Evolutionary conservation across 2,888 invertebrate genomes (phyloP).

Genomic region (Argynnis bischoffii): DNA sequence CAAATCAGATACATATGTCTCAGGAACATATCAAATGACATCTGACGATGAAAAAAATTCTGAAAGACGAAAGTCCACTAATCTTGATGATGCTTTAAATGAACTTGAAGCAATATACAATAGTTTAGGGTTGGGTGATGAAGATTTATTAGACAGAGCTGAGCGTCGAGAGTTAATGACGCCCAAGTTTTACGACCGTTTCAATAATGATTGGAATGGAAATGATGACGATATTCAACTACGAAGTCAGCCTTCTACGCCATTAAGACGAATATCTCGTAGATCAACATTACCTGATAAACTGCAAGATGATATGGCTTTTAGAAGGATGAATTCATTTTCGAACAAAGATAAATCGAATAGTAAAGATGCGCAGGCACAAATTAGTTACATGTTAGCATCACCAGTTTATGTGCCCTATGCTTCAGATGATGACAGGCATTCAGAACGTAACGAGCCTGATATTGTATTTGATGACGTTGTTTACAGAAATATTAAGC

Average conservation of each 20-base stretch:
- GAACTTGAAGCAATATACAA: constrained; percentile 96
- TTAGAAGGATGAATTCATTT: constrained; percentile 85
- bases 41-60: constrained; percentile 77
- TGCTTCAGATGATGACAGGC: constrained; percentile 74
- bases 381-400: constrained; percentile 86
- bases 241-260: constrained; percentile 75
- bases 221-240: constrained; percentile 74
- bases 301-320: constrained; percentile 91
- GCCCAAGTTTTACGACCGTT: constrained; percentile 73
- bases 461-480: constrained; percentile 93
- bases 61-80: constrained; percentile 86
- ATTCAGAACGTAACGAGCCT: constrained; percentile 87
- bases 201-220: constrained; percentile 76
- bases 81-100: constrained; percentile 93
- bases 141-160: constrained; percentile 90
- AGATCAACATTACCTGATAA: constrained; percentile 84
- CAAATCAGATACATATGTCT: constrained; percentile 73
- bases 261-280: constrained; percentile 65
- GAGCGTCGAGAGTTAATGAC: constrained; percentile 87
- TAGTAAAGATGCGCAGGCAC: constrained; percentile 67
- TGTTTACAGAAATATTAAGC: constrained; percentile 89
- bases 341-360: constrained; percentile 75
- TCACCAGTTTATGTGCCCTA: constrained; percentile 85
- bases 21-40: constrained; percentile 64
- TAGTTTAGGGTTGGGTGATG: constrained; percentile 91